A percentile compares a stretch with the other conserved stretches of the same genome.
Evolutionary conservation across 2,113 vertebrate species (phyloP).

Genomic region (Proterorhinus semilunaris): DNA sequence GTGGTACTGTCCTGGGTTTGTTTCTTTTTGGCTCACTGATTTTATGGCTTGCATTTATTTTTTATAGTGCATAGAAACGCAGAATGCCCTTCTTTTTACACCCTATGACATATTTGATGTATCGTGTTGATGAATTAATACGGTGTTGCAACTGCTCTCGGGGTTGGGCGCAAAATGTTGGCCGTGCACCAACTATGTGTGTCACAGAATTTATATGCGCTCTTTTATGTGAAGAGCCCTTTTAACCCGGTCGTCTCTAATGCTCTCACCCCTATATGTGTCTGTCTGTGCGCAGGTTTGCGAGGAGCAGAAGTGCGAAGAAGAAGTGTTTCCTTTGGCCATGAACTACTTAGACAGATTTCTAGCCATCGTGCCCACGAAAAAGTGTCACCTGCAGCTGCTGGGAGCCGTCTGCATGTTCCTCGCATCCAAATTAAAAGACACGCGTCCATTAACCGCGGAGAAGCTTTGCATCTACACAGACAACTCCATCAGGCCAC

Average conservation of each 20-base stretch:
- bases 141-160: slow-evolving; percentile 62
- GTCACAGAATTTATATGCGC: slow-evolving; percentile 63
- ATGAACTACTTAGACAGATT: slow-evolving; percentile 99
- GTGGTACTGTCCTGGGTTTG: slow-evolving; percentile 64
- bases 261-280: slow-evolving; percentile 17
- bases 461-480: slow-evolving; percentile 97
- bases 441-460: slow-evolving; percentile 93
- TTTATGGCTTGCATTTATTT: slow-evolving; percentile 87
- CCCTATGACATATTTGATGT: slow-evolving; percentile 38
- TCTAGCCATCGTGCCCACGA: slow-evolving; percentile 91
- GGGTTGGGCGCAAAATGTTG: slow-evolving; percentile 66
- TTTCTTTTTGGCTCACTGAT: slow-evolving; percentile 74
- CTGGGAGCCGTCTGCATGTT: slow-evolving; percentile 97
- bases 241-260: slow-evolving; percentile 40
- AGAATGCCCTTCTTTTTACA: slow-evolving; percentile 76
- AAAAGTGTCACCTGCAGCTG: slow-evolving; percentile 92
- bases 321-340: slow-evolving; percentile 96
- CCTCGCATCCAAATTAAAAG: slow-evolving; percentile 95
- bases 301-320: slow-evolving; percentile 96
- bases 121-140: slow-evolving; percentile 56
- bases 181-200: slow-evolving; percentile 64
- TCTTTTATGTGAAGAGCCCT: slow-evolving; percentile 43
- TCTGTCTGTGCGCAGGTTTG: slow-evolving; percentile 83
- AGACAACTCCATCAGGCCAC: slow-evolving; percentile 94
- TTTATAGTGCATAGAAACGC: slow-evolving; percentile 78